Evolutionary conservation across 2,888 invertebrate species (phyloP), one percentile per base, ranked within the genome.

Genomic region (Sphinx pinastri): DNA sequence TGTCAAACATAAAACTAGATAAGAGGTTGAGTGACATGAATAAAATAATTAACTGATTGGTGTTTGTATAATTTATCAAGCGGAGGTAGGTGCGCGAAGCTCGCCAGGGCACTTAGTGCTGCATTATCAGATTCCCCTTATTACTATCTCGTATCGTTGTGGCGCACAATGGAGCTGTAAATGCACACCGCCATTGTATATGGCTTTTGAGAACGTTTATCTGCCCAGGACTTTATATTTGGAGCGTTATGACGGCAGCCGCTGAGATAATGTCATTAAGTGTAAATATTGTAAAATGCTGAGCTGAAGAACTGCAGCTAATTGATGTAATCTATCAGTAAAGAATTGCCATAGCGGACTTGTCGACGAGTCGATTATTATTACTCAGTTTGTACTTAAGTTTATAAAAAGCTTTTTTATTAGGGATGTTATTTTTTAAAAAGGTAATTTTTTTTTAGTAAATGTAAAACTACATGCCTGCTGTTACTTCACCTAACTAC

Each of bases 21-120:
- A 92, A 89, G 86, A 85, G 80, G 76, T 88, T 89, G 93, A 93
- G 87, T 90, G 93, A 94, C 93, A 88, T 92, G 92, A 91, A 93
- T 92, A 88, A 92, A 93, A 93, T 93, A 93, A 94, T 94, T 93
- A 93, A 91, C 93, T 88, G 93, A 92, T 91, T 89, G 90, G 92
- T 93, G 90, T 93, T 93, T 93, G 92, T 93, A 92, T 93, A 93
- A 93, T 92, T 92, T 91, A 92, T 92, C 91, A 91, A 88, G 88
- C 82, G 83, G 83, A 84, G 78, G 81, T 82, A 81, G 77, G 76
- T 75, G 75, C 81, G 79, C 82, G 80, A 84, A 82, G 87, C 84
- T 86, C 88, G 86, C 81, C 75, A 76, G 85, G 84, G 90, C 92
- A 92, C 93, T 93, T 91, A 92, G 88, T 85, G 84, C 79, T 76